A percentile compares a stretch with the other conserved stretches of the same genome.
phyloP scores from a whole-genome alignment of 2,888 invertebrate genomes.

The Conops quadrifasciatus region DNA sequence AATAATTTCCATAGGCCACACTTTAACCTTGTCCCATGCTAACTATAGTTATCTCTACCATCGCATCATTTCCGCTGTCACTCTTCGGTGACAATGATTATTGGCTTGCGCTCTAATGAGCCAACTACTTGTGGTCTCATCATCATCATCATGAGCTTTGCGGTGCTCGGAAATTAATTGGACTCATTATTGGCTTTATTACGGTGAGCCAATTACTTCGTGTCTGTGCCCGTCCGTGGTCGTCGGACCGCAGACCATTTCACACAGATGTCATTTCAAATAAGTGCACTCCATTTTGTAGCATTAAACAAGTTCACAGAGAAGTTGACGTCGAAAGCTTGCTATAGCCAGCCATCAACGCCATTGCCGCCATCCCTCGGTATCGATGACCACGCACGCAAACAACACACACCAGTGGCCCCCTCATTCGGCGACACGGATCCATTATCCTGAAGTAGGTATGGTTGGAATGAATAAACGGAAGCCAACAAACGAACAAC shows the following conservation, averaged over 20 bases:
- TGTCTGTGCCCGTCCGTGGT: background rate
- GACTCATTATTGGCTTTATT: constrained; percentile 14
- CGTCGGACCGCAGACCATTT: constrained; percentile 24
- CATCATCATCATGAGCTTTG: background rate
- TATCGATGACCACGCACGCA: background rate
- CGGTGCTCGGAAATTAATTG: background rate
- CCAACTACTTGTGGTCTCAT: too few relatives aligned
- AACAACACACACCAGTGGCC: constrained; percentile 4
- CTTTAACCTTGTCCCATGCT: too few relatives aligned
- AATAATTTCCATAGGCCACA: too few relatives aligned
- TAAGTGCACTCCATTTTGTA: constrained; percentile 43
- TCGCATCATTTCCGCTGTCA: too few relatives aligned
- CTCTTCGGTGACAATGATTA: too few relatives aligned
- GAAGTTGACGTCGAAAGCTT: constrained; percentile 25
- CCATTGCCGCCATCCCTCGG: background rate
- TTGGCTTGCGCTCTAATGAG: background rate
- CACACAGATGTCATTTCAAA: constrained; percentile 44
- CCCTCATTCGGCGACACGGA: background rate
- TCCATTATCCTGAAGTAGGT: background rate
- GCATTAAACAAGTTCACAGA: constrained; percentile 34
- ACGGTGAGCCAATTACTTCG: constrained; percentile 7
- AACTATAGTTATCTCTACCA: too few relatives aligned
- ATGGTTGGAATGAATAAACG: background rate
- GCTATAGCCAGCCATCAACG: background rate
- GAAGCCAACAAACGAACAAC: background rate